Evolutionary conservation across 2,113 vertebrate genomes (phyloP).

Genomic region (Nothoprocta perdicaria): DNA sequence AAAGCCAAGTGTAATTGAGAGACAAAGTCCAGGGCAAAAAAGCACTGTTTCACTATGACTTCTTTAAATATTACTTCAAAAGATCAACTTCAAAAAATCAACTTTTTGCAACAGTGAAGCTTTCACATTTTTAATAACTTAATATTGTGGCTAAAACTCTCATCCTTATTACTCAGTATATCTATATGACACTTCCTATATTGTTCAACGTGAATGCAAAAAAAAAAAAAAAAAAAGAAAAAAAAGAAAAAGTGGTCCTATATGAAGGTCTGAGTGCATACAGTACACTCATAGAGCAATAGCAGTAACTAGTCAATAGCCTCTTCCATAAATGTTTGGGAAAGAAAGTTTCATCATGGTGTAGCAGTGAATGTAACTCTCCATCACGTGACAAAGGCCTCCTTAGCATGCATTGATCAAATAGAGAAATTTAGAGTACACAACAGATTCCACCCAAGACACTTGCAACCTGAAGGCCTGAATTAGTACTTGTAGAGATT

Average conservation of each 20-base stretch:
- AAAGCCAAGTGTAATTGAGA: neutral
- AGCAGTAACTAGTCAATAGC: neutral
- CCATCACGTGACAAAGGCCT: neutral
- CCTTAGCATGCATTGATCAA: neutral
- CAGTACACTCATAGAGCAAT: neutral
- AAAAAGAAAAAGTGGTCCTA: too few species aligned
- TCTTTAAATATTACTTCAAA: neutral
- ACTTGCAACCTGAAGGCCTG: neutral
- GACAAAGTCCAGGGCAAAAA: neutral
- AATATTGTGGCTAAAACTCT: neutral
- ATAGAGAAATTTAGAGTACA: neutral
- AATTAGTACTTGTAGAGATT: neutral
- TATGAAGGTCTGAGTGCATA: rapidly evolving
- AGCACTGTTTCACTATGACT: neutral
- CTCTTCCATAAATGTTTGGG: neutral
- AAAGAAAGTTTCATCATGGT: neutral
- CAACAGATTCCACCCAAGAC: neutral
- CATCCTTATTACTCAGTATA: neutral
- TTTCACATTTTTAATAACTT: neutral
- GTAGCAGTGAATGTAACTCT: neutral
- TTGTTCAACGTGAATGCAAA: rapidly evolving
- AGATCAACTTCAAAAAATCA: neutral
- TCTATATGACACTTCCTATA: neutral
- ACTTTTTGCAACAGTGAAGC: rapidly evolving
- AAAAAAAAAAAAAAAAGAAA: too few species aligned